Base-by-base conservation (phyloP, 2,797 vertebrate genomes). In the Spea hammondii region DNA sequence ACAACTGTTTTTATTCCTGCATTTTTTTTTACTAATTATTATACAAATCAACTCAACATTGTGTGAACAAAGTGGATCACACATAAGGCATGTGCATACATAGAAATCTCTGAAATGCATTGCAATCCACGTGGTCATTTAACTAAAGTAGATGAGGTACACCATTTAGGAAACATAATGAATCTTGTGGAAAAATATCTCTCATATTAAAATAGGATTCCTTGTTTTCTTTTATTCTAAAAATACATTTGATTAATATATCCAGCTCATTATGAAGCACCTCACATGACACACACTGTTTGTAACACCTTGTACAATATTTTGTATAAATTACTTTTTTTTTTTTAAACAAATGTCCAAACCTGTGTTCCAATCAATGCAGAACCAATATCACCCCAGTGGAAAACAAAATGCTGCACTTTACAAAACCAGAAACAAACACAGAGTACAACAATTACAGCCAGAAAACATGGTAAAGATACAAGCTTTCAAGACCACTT, bases 1-100 rank as follows among this genome's bases (percentile, higher is more conserved):
- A 86, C 88, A 87, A 85, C 72, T n/a, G 72, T 78, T 84, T 89
- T 89, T 88, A 88, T 89, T 89, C 87, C 83, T 82, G 74, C 80
- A 72, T 79, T 86, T 86, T 75, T 82, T 49, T 75, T 83, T 49
- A 1, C 70, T 71, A 81, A 85, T 86, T 88, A 86, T 86, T 88
- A 87, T 88, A 86, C 85, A 84, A 82, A 86, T 84, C 84, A 86
- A 82, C 70, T 84, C 85, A 74, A 85, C 83, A 80, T 81, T 73
- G 84, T 84, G 83, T 82, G 80, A 88, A 84, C 84, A 83, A 84
- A 85, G 85, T 80, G 85, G 83, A 80, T 83, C 8, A 11, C n/a
- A 78, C 17, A 59, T 77, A 82, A 69, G 50, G 54, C 65, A 47
- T 77, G 86, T 82, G 84, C 82, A 83, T 83, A 84, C 44, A 51